Percentiles rank a stretch among this genome's conserved stretches.
Evolutionary conservation across 2,113 vertebrate genomes (phyloP).

Genomic region (Sterrhoptilus dennistouni): DNA sequence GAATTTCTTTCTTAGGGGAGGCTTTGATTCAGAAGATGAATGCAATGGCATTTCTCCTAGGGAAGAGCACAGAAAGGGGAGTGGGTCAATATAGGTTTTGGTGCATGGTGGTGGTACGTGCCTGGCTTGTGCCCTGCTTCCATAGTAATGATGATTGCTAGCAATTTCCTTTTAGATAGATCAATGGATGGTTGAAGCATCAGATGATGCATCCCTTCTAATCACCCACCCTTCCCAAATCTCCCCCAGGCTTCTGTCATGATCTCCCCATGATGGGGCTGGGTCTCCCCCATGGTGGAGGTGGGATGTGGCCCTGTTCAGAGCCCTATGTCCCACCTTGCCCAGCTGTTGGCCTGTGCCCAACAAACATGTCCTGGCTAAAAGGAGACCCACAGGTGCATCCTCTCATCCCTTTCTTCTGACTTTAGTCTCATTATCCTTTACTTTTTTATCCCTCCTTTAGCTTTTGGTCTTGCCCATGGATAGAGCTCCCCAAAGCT

Average conservation of each 20-base stretch:
- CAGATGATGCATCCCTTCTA: not conserved
- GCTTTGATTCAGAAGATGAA: not conserved
- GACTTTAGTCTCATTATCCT: not conserved
- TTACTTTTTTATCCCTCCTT: not conserved
- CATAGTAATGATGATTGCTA: not conserved
- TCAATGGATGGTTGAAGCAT: rapidly evolving
- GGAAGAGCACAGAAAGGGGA: not conserved
- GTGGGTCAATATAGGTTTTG: not conserved
- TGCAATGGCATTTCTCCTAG: not conserved
- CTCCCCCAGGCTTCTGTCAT: not conserved
- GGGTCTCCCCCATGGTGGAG: not conserved
- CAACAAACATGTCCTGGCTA: rapidly evolving
- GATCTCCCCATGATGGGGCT: not conserved
- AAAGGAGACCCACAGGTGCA: not conserved
- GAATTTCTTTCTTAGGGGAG: not conserved
- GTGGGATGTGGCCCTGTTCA: not conserved
- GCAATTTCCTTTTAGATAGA: not conserved
- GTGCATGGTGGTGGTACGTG: not conserved
- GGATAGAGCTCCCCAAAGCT: not conserved
- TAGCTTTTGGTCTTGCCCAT: not conserved
- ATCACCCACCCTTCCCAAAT: not conserved
- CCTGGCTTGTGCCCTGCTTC: not conserved
- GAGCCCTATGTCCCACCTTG: not conserved
- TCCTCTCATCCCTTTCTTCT: not conserved
- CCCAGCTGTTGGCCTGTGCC: not conserved